phyloP scores from a whole-genome alignment of 2,797 vertebrate genomes.

The Dromococcyx pavoninus region DNA sequence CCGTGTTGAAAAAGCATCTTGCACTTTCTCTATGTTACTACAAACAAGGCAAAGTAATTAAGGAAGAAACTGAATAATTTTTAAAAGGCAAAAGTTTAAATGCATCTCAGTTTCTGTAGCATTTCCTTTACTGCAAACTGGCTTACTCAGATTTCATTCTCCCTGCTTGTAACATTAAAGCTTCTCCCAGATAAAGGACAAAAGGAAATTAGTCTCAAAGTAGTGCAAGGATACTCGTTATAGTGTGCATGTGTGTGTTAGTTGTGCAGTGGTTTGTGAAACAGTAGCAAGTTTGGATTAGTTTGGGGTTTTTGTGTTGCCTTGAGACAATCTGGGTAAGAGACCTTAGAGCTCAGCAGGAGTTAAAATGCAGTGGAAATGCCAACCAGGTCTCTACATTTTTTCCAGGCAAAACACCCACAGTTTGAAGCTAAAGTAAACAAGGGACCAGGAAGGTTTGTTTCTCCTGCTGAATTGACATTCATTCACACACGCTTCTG shows the following conservation, averaged over 20 bases:
- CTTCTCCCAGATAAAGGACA: not conserved
- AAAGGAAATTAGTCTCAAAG: not conserved
- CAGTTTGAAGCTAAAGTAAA: not conserved
- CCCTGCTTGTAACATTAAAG: not conserved
- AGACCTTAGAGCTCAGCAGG: not conserved
- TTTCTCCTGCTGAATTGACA: not conserved
- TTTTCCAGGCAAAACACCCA: not conserved
- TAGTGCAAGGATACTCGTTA: not conserved
- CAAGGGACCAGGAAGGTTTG: not conserved
- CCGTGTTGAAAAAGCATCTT: constrained; percentile 25
- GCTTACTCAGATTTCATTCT: not conserved
- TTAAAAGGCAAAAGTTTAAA: not conserved
- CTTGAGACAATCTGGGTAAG: constrained; percentile 22
- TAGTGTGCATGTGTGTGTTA: not conserved
- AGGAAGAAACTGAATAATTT: not conserved
- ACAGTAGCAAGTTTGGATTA: not conserved
- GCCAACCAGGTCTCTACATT: not conserved
- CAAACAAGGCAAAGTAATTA: not conserved
- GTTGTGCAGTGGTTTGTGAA: constrained; percentile 30
- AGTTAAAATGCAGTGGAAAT: not conserved
- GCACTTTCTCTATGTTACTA: constrained; percentile 33
- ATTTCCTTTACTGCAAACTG: constrained; percentile 5
- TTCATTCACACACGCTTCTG: not conserved
- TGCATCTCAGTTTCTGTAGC: not conserved
- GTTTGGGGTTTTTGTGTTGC: not conserved